Evolutionary conservation across 2,797 vertebrate species (phyloP).

Genomic region (Falco peregrinus): DNA sequence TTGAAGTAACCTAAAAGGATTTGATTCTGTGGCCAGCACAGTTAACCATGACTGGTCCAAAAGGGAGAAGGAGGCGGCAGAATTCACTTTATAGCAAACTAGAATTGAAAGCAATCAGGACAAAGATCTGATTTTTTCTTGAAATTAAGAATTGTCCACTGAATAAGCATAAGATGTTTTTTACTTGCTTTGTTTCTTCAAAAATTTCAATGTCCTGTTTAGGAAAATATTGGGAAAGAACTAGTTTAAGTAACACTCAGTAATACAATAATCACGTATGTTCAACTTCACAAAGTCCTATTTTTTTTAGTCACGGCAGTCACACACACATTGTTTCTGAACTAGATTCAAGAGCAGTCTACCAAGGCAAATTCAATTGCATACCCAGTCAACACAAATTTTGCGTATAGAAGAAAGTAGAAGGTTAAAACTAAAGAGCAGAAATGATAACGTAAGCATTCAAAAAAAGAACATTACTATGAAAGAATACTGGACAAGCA

Average conservation of each 20-base stretch:
- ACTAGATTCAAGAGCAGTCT: not conserved
- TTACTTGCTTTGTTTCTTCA: not conserved
- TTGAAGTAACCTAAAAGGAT: not conserved
- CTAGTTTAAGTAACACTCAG: not conserved
- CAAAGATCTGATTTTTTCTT: not conserved
- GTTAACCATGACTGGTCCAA: not conserved
- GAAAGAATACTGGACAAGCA: not conserved
- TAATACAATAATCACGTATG: not conserved
- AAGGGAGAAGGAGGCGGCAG: not conserved
- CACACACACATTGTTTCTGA: not conserved
- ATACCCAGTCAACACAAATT: not conserved
- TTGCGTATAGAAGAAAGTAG: not conserved
- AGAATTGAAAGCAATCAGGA: not conserved
- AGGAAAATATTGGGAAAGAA: not conserved
- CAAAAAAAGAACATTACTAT: not conserved
- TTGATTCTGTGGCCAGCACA: not conserved
- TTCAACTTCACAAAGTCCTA: not conserved
- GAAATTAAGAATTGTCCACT: not conserved
- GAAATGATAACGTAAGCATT: not conserved
- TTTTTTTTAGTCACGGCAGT: not conserved
- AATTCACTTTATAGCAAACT: not conserved
- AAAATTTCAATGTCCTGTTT: not conserved
- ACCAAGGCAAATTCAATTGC: not conserved
- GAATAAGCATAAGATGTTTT: not conserved
- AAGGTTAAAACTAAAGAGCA: not conserved